phyloP scores from a whole-genome alignment of 1,140 invertebrate genomes.

The Adoxophyes honmai region DNA sequence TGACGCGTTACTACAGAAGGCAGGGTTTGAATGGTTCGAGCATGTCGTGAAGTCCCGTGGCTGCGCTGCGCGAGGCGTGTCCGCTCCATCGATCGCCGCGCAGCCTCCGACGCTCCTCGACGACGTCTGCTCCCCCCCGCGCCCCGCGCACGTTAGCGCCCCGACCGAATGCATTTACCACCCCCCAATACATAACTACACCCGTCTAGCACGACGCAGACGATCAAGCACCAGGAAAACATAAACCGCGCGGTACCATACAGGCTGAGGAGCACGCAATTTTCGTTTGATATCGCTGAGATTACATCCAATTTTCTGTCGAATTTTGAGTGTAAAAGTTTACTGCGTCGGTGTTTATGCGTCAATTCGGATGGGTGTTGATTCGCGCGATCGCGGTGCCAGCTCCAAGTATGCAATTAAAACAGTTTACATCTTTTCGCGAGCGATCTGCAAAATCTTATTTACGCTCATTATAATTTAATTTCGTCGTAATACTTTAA shows the following conservation, averaged over 20 bases:
- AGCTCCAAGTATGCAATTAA: slow-evolving; percentile 51
- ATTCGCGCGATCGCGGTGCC: slow-evolving; percentile 37
- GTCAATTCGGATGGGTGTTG: slow-evolving; percentile 47
- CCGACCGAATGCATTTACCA: slow-evolving; percentile 74
- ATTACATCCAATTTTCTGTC: too few species aligned
- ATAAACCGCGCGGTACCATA: too few species aligned
- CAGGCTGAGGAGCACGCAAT: too few species aligned
- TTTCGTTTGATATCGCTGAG: too few species aligned
- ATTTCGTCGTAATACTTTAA: slow-evolving; percentile 67
- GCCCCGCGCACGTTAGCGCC: slow-evolving; percentile 65
- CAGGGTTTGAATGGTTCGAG: too few species aligned
- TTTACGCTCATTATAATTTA: slow-evolving; percentile 62
- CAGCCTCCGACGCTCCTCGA: slow-evolving; percentile 70
- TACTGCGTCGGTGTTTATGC: slow-evolving; percentile 30
- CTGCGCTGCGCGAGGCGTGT: slow-evolving; percentile 67
- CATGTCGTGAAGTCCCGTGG: not conserved
- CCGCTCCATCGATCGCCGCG: slow-evolving; percentile 75
- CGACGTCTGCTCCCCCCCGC: slow-evolving; percentile 57
- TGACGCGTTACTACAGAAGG: too few species aligned
- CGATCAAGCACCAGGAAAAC: too few species aligned
- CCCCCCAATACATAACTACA: slow-evolving; percentile 35
- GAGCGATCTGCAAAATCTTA: slow-evolving; percentile 66
- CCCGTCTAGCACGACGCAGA: too few species aligned
- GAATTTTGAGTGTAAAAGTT: too few species aligned
- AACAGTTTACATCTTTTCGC: slow-evolving; percentile 59